A percentile compares a stretch with the other conserved stretches of the same genome.
Conservation (phyloP, 2,888 invertebrate genomes). For the Hypselothyrea guttata region DNA sequence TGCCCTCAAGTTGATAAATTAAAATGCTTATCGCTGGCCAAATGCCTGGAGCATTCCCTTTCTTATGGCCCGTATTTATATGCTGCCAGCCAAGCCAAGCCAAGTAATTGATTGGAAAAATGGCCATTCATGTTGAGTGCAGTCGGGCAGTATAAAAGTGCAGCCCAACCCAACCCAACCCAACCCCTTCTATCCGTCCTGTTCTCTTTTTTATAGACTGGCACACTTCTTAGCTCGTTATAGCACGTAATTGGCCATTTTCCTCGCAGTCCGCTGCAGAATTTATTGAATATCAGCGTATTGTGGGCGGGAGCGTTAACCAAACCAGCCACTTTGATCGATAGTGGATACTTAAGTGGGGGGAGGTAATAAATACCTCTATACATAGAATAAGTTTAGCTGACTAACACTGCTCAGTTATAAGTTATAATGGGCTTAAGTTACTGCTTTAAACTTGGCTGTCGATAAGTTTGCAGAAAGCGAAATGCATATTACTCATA, state of each 20-base stretch:
- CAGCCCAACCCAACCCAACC: not conserved
- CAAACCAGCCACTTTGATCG: conserved; percentile 54
- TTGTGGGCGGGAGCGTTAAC: conserved; percentile 24
- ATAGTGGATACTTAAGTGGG: conserved; percentile 38
- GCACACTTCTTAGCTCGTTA: conserved; percentile 68
- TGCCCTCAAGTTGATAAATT: conserved; percentile 24
- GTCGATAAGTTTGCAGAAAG: too few species aligned
- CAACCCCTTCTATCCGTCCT: not conserved
- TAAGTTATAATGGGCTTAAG: not conserved
- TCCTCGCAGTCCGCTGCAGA: conserved; percentile 49
- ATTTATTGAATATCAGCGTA: conserved; percentile 72
- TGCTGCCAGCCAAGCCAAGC: conserved; percentile 4
- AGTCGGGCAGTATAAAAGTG: conserved; percentile 34
- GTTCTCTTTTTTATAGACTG: conserved; percentile 24
- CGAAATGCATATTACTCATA: conserved; percentile 42
- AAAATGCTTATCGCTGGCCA: conserved; percentile 37
- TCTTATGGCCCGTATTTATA: not conserved
- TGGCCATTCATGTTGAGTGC: conserved; percentile 67
- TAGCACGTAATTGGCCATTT: conserved; percentile 75
- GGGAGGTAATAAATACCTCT: conserved; percentile 12
- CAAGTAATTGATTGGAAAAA: conserved; percentile 74
- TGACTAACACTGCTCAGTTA: not conserved
- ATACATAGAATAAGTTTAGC: conserved; percentile 8
- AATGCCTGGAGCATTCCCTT: conserved; percentile 20
- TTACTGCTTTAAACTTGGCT: too few species aligned